Conservation (phyloP, 2,797 vertebrate species). For the Oryzias sinensis region DNA sequence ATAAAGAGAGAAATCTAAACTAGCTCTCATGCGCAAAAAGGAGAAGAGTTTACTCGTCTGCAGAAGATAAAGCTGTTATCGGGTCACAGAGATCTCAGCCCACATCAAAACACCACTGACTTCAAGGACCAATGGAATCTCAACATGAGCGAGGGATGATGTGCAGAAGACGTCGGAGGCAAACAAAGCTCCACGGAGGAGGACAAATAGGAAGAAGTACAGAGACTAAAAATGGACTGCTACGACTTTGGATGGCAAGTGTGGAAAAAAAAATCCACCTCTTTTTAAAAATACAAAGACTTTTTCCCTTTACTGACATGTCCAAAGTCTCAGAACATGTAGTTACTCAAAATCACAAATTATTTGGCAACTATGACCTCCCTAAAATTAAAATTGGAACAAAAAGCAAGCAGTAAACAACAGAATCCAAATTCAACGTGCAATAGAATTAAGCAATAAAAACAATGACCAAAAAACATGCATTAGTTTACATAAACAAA, state of each 20-base stretch:
- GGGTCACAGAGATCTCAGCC: slow-evolving; percentile 5
- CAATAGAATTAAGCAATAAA: too few relatives aligned
- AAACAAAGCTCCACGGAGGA: background rate
- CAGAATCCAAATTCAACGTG: too few relatives aligned
- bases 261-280: background rate
- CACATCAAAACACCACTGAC: background rate
- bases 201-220: background rate
- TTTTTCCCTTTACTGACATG: too few relatives aligned
- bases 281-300: too few relatives aligned
- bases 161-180: background rate
- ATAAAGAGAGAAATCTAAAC: background rate
- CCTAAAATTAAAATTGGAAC: too few relatives aligned
- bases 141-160: background rate
- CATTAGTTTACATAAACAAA: too few relatives aligned
- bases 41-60: background rate
- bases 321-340: too few relatives aligned
- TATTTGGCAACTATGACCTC: too few relatives aligned
- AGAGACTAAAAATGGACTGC: background rate
- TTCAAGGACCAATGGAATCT: background rate
- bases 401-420: too few relatives aligned
- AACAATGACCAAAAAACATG: too few relatives aligned
- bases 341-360: too few relatives aligned
- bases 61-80: slow-evolving; percentile 3
- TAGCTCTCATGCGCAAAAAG: background rate
- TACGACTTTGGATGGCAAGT: background rate